Base-by-base conservation (phyloP, 2,797 vertebrate species). In the Saguinus oedipus region DNA sequence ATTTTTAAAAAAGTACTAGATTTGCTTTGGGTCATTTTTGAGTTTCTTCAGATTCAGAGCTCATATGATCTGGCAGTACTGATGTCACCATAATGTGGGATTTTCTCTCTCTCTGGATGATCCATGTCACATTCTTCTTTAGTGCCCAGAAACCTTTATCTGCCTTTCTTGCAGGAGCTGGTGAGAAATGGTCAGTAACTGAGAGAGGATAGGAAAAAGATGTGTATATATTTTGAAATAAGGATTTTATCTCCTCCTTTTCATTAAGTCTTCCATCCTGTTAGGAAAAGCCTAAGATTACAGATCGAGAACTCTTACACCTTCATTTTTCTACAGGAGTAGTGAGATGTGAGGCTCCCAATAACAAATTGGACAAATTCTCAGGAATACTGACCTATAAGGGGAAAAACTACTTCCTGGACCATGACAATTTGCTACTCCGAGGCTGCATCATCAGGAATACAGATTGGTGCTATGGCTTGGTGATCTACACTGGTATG, bases 401-500 rank as follows among this genome's bases (percentile, higher is more conserved):
- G 2, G 98, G 97, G 24, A 97, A 99, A n/a, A 98, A 95, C 1
- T 99, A 99, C 36, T 26, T 99, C 59, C 97, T 99, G 98, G 99
- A 99, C 98, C 99, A 99, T 1, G 99, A 99, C 90, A 99, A 99
- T 98, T 98, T 99, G 93, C 98, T 99, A 96, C 99, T 99, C 61
- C 98, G 99, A 80, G 99, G 99, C 91, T 99, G 99, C 86, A 99
- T 99, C 0, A 98, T 99, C 84, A 99, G 99, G 97, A 99, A 99
- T 98, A 99, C 99, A 0, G 99, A 99, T 4, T 99, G 99, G 99
- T 99, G 99, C 98, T 99, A 99, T 17, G 99, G 99, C 7, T 98
- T 99, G 0, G 99, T 99, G 79, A 97, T 99, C 97, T 99, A 99
- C 87, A 99, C 99, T 86, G 99, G 99, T 99, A 98, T 4, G 98